Conservation (phyloP, 2,113 vertebrate genomes). For the Crypturellus undulatus region DNA sequence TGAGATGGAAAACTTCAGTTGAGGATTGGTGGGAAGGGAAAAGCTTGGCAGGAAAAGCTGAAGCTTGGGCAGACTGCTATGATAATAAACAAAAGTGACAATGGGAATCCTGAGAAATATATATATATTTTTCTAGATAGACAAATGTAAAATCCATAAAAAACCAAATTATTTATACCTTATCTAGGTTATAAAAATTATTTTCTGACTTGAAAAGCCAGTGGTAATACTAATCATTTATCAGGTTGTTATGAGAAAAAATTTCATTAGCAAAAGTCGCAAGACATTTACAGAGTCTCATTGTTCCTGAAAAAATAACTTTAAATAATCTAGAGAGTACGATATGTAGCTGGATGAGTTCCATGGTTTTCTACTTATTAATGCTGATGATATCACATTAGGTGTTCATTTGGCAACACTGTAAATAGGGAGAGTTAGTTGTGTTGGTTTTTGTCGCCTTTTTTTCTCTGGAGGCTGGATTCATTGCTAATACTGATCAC, state of each 20-base stretch:
- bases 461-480: background rate
- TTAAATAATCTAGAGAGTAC: conserved; percentile 4
- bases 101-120: background rate
- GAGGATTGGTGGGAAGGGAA: background rate
- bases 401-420: background rate
- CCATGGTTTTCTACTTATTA: background rate
- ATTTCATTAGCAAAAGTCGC: background rate
- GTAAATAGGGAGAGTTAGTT: background rate
- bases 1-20: background rate
- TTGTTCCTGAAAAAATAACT: background rate
- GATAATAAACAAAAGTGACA: background rate
- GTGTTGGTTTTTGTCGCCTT: background rate
- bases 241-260: background rate
- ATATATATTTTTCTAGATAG: background rate
- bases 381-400: background rate
- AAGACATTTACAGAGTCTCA: background rate
- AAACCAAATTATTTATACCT: background rate
- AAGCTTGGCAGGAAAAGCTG: background rate
- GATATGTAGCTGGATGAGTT: background rate
- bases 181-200: background rate
- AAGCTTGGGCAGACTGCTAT: background rate
- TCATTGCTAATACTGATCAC: background rate
- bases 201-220: background rate
- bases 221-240: background rate
- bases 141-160: background rate